Conservation (phyloP, 2,888 invertebrate genomes). For the Dorcus hopei region DNA sequence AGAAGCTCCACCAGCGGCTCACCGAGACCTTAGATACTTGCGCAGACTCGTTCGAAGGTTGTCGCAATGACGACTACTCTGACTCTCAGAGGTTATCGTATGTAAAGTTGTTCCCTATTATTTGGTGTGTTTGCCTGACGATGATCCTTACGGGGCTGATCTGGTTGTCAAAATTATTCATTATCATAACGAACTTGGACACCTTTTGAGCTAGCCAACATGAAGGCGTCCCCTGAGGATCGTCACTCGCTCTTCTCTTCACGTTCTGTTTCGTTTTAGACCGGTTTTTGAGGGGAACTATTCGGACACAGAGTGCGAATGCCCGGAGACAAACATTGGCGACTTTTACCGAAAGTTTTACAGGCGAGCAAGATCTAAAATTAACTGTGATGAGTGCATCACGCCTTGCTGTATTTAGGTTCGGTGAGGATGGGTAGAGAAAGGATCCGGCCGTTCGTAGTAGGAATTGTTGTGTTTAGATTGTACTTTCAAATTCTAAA, state of each 20-base stretch:
- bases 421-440: background rate
- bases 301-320: constrained; percentile 11
- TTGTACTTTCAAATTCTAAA: too few species aligned
- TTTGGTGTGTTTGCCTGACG: background rate
- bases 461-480: too few species aligned
- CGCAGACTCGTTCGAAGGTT: constrained; percentile 6
- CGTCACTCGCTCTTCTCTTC: too few species aligned
- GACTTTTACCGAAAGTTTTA: constrained; percentile 13
- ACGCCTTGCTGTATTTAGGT: constrained; percentile 17
- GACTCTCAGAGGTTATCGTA: background rate
- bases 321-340: constrained; percentile 11
- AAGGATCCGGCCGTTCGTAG: too few species aligned
- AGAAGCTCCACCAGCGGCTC: constrained; percentile 24
- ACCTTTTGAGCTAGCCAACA: too few species aligned
- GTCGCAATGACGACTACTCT: background rate
- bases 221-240: too few species aligned
- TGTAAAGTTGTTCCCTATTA: background rate
- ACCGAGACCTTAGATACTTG: constrained; percentile 19
- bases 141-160: background rate
- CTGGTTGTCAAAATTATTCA: background rate
- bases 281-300: constrained; percentile 1
- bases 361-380: constrained; percentile 10
- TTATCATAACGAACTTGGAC: too few species aligned
- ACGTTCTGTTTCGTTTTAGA: background rate
- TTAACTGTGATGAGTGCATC: constrained; percentile 13